phyloP scores from a whole-genome alignment of 2,888 invertebrate species.

The Lasioglossum marginatum region DNA sequence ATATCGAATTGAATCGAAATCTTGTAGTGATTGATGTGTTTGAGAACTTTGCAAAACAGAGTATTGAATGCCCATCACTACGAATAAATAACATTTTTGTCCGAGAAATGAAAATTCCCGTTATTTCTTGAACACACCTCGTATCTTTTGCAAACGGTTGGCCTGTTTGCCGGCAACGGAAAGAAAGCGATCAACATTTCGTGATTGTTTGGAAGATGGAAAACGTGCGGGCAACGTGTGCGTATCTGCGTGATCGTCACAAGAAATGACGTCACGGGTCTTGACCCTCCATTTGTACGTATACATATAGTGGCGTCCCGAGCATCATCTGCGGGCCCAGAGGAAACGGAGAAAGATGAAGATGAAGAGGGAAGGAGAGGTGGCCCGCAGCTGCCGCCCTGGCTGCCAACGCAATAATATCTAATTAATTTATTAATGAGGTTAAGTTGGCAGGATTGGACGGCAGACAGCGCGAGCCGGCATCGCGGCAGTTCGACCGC shows the following conservation, averaged over 20 bases:
- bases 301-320: conserved; percentile 56
- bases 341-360: conserved; percentile 42
- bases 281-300: conserved; percentile 63
- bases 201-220: conserved; percentile 30
- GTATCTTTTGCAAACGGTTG: background rate
- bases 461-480: conserved; percentile 81
- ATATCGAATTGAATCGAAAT: too few relatives aligned
- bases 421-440: conserved; percentile 84
- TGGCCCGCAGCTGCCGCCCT: conserved; percentile 82
- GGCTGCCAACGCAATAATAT: conserved; percentile 84
- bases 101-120: too few relatives aligned
- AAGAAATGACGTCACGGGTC: conserved; percentile 76
- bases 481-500: conserved; percentile 31
- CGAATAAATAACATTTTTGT: too few relatives aligned
- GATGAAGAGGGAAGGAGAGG: conserved; percentile 53
- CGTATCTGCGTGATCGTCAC: conserved; percentile 61
- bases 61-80: too few relatives aligned
- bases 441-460: conserved; percentile 83
- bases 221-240: conserved; percentile 60
- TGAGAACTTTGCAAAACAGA: too few relatives aligned
- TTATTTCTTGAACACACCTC: too few relatives aligned
- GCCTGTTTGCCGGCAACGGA: background rate
- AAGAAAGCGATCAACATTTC: background rate
- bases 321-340: conserved; percentile 74
- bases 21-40: too few relatives aligned